A percentile compares a stretch with the other conserved stretches of the same genome.
Conservation (phyloP, 1,140 invertebrate genomes). For the Triops cancriformis region DNA sequence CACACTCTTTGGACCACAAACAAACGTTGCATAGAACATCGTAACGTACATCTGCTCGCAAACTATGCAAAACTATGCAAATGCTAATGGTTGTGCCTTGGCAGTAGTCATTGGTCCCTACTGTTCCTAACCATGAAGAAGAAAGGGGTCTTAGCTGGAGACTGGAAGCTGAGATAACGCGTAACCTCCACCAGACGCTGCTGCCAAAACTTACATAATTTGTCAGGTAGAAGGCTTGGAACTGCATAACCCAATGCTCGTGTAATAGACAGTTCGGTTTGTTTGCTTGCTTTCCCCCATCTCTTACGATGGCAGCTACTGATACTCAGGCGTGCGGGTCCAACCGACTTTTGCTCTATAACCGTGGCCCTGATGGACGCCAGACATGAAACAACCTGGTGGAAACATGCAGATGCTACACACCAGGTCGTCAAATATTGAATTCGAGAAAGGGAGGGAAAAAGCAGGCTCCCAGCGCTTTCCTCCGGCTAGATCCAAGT, state of each 20-base stretch:
- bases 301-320: neutral
- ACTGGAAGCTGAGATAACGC: neutral
- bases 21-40: too few relatives aligned
- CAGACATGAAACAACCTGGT: neutral
- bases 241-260: neutral
- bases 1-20: too few relatives aligned
- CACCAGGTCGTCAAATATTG: neutral
- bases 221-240: neutral
- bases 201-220: neutral
- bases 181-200: neutral
- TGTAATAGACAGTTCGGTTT: neutral
- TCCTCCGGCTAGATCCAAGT: neutral
- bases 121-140: neutral
- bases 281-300: neutral
- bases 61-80: neutral
- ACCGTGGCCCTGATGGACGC: neutral
- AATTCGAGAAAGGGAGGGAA: neutral
- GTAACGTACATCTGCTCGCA: neutral
- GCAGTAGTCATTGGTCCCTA: constrained; percentile 5
- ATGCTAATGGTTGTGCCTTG: neutral
- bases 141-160: constrained; percentile 4
- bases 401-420: neutral
- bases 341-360: neutral
- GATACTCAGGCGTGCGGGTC: neutral
- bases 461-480: too few relatives aligned